Evolutionary conservation across 2,888 invertebrate genomes (phyloP), one percentile per base, ranked within the genome.

Genomic region (Polietes domitor): DNA sequence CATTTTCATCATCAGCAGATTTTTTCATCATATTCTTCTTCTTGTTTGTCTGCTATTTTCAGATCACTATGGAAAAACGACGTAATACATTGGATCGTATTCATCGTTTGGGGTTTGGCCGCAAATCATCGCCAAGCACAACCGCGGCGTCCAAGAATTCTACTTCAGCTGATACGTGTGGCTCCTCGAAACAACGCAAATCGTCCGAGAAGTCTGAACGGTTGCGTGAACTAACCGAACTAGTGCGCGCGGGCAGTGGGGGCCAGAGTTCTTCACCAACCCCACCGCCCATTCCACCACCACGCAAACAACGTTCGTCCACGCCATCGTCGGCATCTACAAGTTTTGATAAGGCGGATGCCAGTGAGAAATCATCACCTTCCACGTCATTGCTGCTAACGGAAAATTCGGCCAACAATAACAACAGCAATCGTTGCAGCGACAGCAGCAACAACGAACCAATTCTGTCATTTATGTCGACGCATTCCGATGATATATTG

Each of bases 21-120:
- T 70, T 61, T 61, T 24, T 15, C n/a, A 21, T 76, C 24, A 71
- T 50, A 61, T 76, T 55, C 41, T 28, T 61, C 55, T 73, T 53
- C 41, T 61, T 37, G 72, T n/a, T 32, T 87, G 87, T 28, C 82
- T 91, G 92, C 55, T 77, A 43, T 50, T 87, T 87, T 26, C 83
- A 92, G 92, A 86, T 88, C 82, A 90, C 87, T 87, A 92, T 92
- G 92, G 92, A 92, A 83, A 92, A 91, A 88, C 90, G 91, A 85
- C 90, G 91, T 85, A 94, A 95, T 94, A 95, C 95, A 92, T 95
- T 96, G 95, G 96, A 96, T 93, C 96, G 96, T 88, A 93, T 96
- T 93, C 96, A 96, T 91, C 96, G 95, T 92, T 94, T 95, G 92
- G 95, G 96, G 92, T 95, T 96, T 93, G 95, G 94, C 89, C 92